Percentiles rank a stretch among this genome's conserved stretches.
These are phyloP conservation scores for Caenorhabditis plicata DNA, from an alignment of 2,888 invertebrate species.

Conservation along the genomic window DNA sequence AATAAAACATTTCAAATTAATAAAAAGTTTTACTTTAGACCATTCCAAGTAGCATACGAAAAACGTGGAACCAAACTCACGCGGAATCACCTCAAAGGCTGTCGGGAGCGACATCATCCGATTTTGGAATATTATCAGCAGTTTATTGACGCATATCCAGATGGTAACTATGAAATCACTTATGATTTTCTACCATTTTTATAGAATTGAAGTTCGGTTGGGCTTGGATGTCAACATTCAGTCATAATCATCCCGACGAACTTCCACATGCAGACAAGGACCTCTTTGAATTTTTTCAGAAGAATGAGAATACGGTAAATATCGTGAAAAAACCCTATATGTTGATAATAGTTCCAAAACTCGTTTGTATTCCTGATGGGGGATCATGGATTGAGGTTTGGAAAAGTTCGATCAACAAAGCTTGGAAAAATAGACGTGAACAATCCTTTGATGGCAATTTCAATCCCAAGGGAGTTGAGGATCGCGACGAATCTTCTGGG, in stretches of 20 bases:
- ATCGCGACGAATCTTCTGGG: slow-evolving; percentile 20
- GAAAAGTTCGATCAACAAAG: slow-evolving; percentile 28
- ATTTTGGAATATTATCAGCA: slow-evolving; percentile 40
- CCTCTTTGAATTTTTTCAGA: slow-evolving; percentile 36
- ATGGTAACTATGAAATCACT: neutral
- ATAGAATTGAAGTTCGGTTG: slow-evolving; percentile 40
- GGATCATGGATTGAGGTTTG: slow-evolving; percentile 50
- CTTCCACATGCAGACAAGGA: slow-evolving; percentile 45
- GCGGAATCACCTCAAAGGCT: slow-evolving; percentile 29
- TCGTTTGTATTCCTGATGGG: slow-evolving; percentile 48
- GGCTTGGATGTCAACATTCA: slow-evolving; percentile 43
- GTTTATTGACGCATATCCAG: slow-evolving; percentile 41
- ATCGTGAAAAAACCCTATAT: neutral
- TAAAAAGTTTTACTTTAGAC: slow-evolving; percentile 12
- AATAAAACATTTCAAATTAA: neutral
- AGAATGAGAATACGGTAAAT: slow-evolving; percentile 26
- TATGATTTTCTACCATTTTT: neutral
- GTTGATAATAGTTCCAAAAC: slow-evolving; percentile 37
- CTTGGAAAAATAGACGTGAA: slow-evolving; percentile 43
- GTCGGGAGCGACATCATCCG: slow-evolving; percentile 37
- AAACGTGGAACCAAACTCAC: slow-evolving; percentile 14
- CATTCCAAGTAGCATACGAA: slow-evolving; percentile 40
- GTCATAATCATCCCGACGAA: slow-evolving; percentile 41
- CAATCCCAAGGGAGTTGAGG: slow-evolving; percentile 37
- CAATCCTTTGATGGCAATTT: slow-evolving; percentile 42